These are phyloP conservation scores for Erinaceus europaeus DNA, from an alignment of 2,113 vertebrate genomes.

Conservation along the genomic window DNA sequence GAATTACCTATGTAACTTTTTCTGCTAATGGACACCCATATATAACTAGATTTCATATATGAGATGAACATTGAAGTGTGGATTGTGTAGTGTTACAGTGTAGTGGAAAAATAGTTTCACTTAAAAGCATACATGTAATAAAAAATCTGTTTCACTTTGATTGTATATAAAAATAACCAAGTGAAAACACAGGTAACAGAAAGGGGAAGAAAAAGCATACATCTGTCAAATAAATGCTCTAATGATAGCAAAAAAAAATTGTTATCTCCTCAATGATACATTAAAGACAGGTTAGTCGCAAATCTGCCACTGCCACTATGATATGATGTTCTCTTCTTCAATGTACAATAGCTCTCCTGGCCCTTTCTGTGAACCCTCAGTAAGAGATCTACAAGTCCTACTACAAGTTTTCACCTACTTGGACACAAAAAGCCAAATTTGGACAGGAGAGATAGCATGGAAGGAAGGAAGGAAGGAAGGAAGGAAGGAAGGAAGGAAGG, in stretches of 20 bases:
- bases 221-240: background rate
- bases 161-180: background rate
- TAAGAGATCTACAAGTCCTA: background rate
- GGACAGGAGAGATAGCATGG: too few species aligned
- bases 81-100: background rate
- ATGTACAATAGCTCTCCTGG: background rate
- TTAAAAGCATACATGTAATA: too few species aligned
- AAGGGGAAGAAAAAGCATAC: background rate
- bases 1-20: background rate
- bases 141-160: background rate
- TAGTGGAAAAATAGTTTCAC: too few species aligned
- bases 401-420: background rate
- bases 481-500: too few species aligned
- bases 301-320: background rate
- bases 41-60: background rate
- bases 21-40: background rate
- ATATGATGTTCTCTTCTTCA: background rate
- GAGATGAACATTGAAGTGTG: background rate
- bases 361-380: background rate
- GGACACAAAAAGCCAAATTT: background rate
- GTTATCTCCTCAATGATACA: too few species aligned
- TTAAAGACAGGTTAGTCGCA: too few species aligned
- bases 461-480: too few species aligned
- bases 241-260: background rate
- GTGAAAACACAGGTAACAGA: background rate